These are phyloP conservation scores for Drosophila borealis DNA, from an alignment of 2,888 invertebrate species.

Conservation along the genomic window DNA sequence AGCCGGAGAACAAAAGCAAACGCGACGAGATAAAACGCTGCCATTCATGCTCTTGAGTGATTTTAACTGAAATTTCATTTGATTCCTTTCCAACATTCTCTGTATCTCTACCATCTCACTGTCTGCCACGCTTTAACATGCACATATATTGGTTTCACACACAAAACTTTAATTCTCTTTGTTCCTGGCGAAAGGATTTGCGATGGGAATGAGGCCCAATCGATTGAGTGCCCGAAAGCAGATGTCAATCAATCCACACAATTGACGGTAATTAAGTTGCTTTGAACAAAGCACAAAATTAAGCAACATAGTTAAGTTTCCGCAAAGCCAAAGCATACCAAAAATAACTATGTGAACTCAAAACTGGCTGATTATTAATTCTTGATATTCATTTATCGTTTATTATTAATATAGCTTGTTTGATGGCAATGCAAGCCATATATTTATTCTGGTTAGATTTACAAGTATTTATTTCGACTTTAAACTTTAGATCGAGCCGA, in stretches of 20 bases:
- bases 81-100: conserved; percentile 29
- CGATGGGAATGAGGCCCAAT: conserved; percentile 26
- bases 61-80: conserved; percentile 75
- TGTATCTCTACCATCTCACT: not conserved
- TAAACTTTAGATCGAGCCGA: too few species aligned
- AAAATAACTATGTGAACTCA: too few species aligned
- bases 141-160: conserved; percentile 18
- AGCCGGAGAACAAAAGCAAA: conserved; percentile 57
- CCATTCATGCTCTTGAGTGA: conserved; percentile 77
- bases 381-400: too few species aligned
- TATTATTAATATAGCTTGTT: too few species aligned
- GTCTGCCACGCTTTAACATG: not conserved
- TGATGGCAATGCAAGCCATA: too few species aligned
- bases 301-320: too few species aligned
- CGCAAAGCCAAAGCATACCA: too few species aligned
- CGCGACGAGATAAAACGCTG: conserved; percentile 67
- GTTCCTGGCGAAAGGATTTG: conserved; percentile 31
- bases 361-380: too few species aligned
- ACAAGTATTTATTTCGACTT: too few species aligned
- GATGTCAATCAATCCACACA: conserved; percentile 41
- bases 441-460: too few species aligned
- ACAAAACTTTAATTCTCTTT: conserved; percentile 41
- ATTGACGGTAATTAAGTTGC: conserved; percentile 18
- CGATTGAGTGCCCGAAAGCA: conserved; percentile 32
- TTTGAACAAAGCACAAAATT: not conserved